Base-by-base conservation (phyloP, 2,888 invertebrate species). In the Caprella mutica region DNA sequence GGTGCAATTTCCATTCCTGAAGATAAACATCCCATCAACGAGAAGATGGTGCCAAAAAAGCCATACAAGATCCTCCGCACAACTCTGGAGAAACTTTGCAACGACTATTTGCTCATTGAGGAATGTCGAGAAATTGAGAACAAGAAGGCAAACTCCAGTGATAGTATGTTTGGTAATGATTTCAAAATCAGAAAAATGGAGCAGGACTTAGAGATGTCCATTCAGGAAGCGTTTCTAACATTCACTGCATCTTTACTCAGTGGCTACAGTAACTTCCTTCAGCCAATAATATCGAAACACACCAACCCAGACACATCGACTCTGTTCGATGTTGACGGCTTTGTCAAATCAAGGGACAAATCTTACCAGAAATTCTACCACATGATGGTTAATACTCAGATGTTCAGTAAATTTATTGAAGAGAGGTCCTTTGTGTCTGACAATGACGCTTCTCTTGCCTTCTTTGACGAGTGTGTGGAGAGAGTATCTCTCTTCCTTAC, bases 381-480 rank as follows among this genome's bases (percentile, higher is more conserved):
- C 30, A 77, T 88, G 67, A 76, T 94, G 71, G 86, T 91, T 80
- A 84, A 84, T 68, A 97, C 96, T 1, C 96, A 97, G 76, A 91
- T 92, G 86, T 97, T 96, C 76, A 92, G 90, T 66, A 83, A 65
- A 52, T 98, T 99, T 74, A 96, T 99, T 65, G 97, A 98, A 74
- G 98, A 98, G 73, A 80, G 97, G 21, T 94, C 94, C 67, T 97
- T 99, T 75, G 92, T 96, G 0, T 92, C 93, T n/a, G 96, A 96
- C 71, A 90, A 88, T 69, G 96, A 97, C 75, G 90, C 91, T 61
- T 90, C 92, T 46, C 76, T 98, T 57, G 90, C 88, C 14, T 92
- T 92, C 75, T 98, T 98, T 71, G 98, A 98, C 73, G 96, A 98
- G 70, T 97, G 96, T 72, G 85, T 88, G 6, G 93, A 93, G 70